These are phyloP conservation scores for Drosophila flavopinicola DNA, from an alignment of 2,888 invertebrate species.

Conservation along the genomic window DNA sequence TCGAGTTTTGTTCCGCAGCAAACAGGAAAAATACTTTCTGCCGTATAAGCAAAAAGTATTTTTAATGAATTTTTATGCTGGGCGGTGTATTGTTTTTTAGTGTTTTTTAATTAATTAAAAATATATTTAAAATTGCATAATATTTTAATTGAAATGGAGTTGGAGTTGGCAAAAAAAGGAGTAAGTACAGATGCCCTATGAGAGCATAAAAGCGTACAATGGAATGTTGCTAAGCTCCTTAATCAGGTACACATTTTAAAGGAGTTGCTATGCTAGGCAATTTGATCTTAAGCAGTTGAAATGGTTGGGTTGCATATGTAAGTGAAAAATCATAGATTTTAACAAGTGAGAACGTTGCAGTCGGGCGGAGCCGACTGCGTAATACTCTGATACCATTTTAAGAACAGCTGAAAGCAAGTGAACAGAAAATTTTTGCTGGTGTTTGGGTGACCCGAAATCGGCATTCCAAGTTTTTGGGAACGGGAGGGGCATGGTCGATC, in stretches of 20 bases:
- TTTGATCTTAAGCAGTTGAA: neutral
- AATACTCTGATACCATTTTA: too few relatives aligned
- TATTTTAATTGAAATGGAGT: slow-evolving; percentile 68
- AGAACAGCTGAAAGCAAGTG: too few relatives aligned
- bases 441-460: too few relatives aligned
- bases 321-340: too few relatives aligned
- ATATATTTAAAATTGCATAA: slow-evolving; percentile 70
- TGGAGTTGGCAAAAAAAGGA: slow-evolving; percentile 4
- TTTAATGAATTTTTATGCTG: slow-evolving; percentile 73
- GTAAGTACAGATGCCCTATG: neutral
- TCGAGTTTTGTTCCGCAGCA: slow-evolving; percentile 51
- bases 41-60: slow-evolving; percentile 73
- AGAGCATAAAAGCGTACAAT: slow-evolving; percentile 11
- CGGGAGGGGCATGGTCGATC: too few relatives aligned
- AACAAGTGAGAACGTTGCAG: too few relatives aligned
- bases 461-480: too few relatives aligned
- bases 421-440: too few relatives aligned
- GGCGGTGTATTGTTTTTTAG: slow-evolving; percentile 62
- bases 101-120: slow-evolving; percentile 78
- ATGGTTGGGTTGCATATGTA: too few relatives aligned
- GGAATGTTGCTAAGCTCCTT: slow-evolving; percentile 4
- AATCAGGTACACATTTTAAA: slow-evolving; percentile 12
- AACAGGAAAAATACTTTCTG: slow-evolving; percentile 67
- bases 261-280: neutral
- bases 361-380: too few relatives aligned